Conservation (phyloP, 2,113 vertebrate species). For the Cephalopterus ornatus region DNA sequence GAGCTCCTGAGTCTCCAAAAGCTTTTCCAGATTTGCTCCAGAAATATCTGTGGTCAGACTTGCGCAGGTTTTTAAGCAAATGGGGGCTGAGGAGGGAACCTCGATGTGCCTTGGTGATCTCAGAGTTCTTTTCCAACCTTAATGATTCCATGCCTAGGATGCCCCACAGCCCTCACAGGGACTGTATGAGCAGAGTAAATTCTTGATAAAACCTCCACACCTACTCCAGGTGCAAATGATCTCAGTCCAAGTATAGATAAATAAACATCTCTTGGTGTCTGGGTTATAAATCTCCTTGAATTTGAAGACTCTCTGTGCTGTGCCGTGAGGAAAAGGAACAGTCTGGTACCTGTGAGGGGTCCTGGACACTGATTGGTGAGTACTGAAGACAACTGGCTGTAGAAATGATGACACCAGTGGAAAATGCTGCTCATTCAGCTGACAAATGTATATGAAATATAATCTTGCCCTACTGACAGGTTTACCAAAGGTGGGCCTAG, state of each 20-base stretch:
- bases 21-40: not conserved
- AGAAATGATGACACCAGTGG: not conserved
- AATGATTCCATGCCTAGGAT: not conserved
- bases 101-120: not conserved
- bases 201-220: not conserved
- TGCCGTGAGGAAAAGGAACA: not conserved
- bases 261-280: not conserved
- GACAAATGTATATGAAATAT: rapidly evolving
- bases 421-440: not conserved
- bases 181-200: rapidly evolving
- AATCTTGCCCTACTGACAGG: not conserved
- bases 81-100: not conserved
- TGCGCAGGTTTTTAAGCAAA: not conserved
- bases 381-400: not conserved
- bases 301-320: not conserved
- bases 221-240: not conserved
- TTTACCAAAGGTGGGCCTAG: rapidly evolving
- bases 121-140: not conserved
- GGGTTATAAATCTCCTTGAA: not conserved
- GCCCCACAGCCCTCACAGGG: rapidly evolving
- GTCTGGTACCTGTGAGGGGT: not conserved
- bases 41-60: rapidly evolving
- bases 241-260: not conserved
- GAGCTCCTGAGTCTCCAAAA: rapidly evolving
- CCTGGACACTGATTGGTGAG: not conserved